phyloP scores from a whole-genome alignment of 2,113 vertebrate species.

The Barbus barbus region DNA sequence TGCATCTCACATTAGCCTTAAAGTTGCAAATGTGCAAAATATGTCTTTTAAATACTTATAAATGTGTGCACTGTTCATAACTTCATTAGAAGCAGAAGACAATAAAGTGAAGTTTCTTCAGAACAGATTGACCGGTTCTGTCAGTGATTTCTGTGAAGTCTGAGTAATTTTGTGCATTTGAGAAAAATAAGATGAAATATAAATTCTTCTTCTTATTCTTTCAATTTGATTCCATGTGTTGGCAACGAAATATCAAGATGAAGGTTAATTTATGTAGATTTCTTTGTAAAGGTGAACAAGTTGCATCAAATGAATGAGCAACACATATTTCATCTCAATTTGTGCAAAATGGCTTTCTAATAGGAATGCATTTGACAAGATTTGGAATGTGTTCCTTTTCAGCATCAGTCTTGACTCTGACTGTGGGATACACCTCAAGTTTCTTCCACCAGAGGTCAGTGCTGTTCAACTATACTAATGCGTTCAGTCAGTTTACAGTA shows the following conservation, averaged over 20 bases:
- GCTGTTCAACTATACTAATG: neutral
- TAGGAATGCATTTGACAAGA: neutral
- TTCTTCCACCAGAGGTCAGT: conserved; percentile 45
- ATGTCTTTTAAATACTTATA: neutral
- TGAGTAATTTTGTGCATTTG: neutral
- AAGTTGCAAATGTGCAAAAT: too few relatives aligned
- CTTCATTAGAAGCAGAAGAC: neutral
- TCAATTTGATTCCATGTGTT: neutral
- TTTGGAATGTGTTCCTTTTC: neutral
- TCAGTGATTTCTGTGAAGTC: neutral
- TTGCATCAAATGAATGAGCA: neutral
- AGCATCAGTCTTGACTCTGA: neutral
- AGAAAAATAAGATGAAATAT: too few relatives aligned
- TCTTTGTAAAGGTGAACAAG: neutral
- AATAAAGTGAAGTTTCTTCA: neutral
- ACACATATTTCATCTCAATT: neutral
- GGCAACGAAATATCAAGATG: neutral
- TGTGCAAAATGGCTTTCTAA: neutral
- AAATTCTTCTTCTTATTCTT: too few relatives aligned
- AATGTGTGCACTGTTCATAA: neutral
- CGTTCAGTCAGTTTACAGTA: neutral
- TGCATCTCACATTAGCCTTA: neutral
- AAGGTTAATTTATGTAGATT: neutral
- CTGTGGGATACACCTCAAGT: too few relatives aligned
- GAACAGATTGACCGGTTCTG: neutral